These are phyloP conservation scores for Nasonia longicornis DNA, from an alignment of 1,140 invertebrate genomes.

Conservation along the genomic window DNA sequence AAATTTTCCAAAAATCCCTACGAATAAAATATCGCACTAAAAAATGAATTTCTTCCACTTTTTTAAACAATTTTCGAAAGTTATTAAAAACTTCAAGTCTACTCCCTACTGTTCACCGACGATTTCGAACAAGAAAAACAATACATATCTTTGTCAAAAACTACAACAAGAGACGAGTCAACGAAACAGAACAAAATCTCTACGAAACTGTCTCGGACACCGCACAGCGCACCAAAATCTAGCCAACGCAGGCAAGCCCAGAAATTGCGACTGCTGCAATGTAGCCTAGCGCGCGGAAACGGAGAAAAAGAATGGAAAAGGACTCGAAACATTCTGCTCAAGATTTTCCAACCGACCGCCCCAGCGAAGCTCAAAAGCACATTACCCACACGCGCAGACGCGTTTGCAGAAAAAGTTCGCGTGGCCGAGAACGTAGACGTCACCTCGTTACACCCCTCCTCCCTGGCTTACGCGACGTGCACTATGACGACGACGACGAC, in stretches of 20 bases:
- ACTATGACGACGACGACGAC: background rate
- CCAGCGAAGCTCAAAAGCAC: background rate
- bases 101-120: no score
- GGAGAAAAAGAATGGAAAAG: slow-evolving; percentile 2
- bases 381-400: background rate
- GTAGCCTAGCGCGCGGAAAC: background rate
- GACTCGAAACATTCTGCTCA: slow-evolving; percentile 3
- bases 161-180: background rate
- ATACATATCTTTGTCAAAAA: no score
- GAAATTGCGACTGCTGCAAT: background rate
- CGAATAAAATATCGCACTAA: no score
- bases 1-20: no score
- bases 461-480: background rate
- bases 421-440: background rate
- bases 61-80: no score
- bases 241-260: background rate
- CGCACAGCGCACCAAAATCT: background rate
- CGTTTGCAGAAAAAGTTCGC: slow-evolving; percentile 9
- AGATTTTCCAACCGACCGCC: slow-evolving; percentile 9
- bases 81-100: no score
- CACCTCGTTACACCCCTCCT: slow-evolving; percentile 8
- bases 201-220: background rate
- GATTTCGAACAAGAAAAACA: no score
- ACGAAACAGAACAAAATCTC: background rate
- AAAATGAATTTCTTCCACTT: no score